Evolutionary conservation across 2,113 vertebrate genomes (phyloP).

Genomic region (Vicugna pacos): DNA sequence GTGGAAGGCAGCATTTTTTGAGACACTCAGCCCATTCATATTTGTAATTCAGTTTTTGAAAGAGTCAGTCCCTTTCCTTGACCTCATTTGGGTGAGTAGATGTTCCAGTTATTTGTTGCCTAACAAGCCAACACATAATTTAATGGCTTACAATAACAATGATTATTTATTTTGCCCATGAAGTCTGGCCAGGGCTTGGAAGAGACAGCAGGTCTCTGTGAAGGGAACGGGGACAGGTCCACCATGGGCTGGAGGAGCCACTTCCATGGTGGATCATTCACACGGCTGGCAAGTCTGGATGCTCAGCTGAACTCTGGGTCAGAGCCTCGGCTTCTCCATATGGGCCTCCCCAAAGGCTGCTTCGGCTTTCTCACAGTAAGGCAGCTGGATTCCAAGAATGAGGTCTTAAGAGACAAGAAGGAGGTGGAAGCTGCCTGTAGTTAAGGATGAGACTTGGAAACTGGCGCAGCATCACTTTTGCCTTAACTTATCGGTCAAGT

Average conservation of each 20-base stretch:
- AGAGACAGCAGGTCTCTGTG: background rate
- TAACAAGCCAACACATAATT: constrained; percentile 54
- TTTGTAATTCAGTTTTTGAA: constrained; percentile 52
- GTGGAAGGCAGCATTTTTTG: background rate
- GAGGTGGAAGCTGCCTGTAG: background rate
- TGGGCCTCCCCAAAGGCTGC: background rate
- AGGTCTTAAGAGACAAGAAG: background rate
- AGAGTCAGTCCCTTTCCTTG: constrained; percentile 33
- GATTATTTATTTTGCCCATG: constrained; percentile 44
- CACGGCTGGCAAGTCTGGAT: background rate
- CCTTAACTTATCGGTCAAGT: background rate
- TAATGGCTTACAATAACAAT: constrained; percentile 60
- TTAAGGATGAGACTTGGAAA: background rate
- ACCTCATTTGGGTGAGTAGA: constrained; percentile 29
- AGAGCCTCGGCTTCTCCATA: background rate
- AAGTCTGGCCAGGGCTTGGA: background rate
- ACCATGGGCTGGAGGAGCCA: background rate
- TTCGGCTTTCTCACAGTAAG: constrained; percentile 8
- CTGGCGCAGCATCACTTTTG: background rate
- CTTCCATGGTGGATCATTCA: background rate
- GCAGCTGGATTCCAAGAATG: background rate
- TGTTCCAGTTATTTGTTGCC: constrained; percentile 66
- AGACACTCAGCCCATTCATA: background rate
- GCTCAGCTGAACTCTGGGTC: background rate
- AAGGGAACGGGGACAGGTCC: background rate